Evolutionary conservation across 2,113 vertebrate species (phyloP), one percentile per base, ranked within the genome.

Genomic region (Rhagologus leucostigma): DNA sequence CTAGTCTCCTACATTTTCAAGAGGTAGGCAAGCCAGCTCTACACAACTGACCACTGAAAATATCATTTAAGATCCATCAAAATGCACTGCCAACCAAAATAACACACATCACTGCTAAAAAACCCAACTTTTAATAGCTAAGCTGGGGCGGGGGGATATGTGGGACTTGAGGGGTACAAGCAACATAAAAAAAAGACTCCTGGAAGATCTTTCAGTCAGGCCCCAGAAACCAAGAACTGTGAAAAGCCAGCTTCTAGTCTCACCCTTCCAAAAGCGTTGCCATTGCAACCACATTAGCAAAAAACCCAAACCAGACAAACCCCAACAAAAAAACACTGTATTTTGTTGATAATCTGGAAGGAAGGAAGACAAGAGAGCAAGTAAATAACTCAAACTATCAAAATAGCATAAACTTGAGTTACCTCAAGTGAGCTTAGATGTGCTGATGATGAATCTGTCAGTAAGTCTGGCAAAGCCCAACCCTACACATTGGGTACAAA

Each of bases 301-400:
- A 75, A 74, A 39, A 23, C 0, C 10, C 29, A 85, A 62, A 49
- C 13, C 4, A 5, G 22, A 73, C 11, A 71, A 71, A 49, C 5
- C 3, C 11, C 26, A 26, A 9, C 4, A 22, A 50, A 50, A 37
- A 7, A 1, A 0, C 1, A 2, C 12, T 33, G 2, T 59, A 47
- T 64, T 86, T 79, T 64, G 4, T 19, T 59, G 22, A 53, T 33
- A 82, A 87, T n/a, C 33, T 74, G 33, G 44, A 69, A 78, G 46
- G 56, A 86, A 69, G 15, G 10, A 89, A 57, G 29, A 55, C 30
- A 59, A 74, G 30, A 84, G 18, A 65, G 15, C 7, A 59, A 69
- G 21, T 22, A 76, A 76, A 6, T 30, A 79, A 16, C 6, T 1
- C 0, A 5, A 79, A 73, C 17, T 69, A 73, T 20, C 37, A 53